phyloP scores from a whole-genome alignment of 2,797 vertebrate genomes.

The Poeciliopsis gracilis region DNA sequence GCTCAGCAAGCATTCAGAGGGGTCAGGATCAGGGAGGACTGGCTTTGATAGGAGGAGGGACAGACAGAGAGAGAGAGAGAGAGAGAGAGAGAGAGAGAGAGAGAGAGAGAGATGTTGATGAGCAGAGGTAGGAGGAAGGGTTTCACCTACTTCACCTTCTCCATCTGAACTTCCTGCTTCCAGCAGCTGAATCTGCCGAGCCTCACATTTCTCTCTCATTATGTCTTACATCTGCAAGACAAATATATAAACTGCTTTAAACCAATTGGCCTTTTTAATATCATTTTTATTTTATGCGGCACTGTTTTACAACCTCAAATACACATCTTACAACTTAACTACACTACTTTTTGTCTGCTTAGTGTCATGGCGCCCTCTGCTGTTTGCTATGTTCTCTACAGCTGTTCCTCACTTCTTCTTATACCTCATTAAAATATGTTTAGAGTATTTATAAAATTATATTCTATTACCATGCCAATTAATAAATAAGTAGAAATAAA shows the following conservation, averaged over 20 bases:
- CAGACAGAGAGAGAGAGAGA: constrained; percentile 11
- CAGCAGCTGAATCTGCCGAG: background rate
- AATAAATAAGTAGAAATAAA: no score
- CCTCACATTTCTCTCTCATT: background rate
- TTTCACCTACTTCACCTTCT: constrained; percentile 42
- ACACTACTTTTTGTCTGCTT: background rate
- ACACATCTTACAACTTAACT: background rate
- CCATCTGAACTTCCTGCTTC: constrained; percentile 14
- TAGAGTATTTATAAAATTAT: background rate
- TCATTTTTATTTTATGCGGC: background rate
- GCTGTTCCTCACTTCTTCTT: background rate
- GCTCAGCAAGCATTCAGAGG: constrained; percentile 44
- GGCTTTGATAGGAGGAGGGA: constrained; percentile 16
- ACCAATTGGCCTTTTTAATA: background rate
- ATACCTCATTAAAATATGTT: background rate
- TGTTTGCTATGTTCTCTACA: background rate
- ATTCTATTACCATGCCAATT: background rate
- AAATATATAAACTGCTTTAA: background rate
- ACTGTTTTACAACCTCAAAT: background rate
- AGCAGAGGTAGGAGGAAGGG: constrained; percentile 24
- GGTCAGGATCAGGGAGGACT: constrained; percentile 57
- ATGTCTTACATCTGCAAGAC: background rate
- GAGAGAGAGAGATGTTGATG: constrained; percentile 9
- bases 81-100: background rate
- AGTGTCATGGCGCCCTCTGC: constrained; percentile 48